Evolutionary conservation across 2,113 vertebrate genomes (phyloP), one percentile per base, ranked within the genome.

Genomic region (Cariama cristata): DNA sequence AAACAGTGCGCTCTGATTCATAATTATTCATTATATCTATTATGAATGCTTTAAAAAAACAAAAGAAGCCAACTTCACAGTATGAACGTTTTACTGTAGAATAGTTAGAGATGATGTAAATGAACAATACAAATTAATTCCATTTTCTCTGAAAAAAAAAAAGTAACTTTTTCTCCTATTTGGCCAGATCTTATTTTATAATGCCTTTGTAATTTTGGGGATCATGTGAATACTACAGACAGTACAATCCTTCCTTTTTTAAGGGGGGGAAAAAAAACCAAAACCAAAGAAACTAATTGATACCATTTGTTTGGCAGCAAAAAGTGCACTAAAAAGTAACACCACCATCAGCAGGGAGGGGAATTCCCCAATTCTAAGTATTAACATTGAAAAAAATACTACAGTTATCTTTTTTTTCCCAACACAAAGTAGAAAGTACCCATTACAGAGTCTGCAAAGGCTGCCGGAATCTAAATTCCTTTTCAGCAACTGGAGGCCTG

Each of bases 301-400:
- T 90, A 83, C 53, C 6, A 5, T 95, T 72, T 86, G 49, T 81
- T 95, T 76, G 92, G 92, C 92, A 96, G 97, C 35, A 44, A 86
- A 93, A 96, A 72, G 76, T 79, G 92, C 76, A 59, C 77, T 96
- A 94, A 35, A 91, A 92, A 60, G 72, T 93, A 92, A 30, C 38
- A 79, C 76, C 83, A 91, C 56, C 30, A 85, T 17, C 53, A 32
- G 8, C 3, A 4, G 26, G 38, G 33, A 59, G 17, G 10, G 16
- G 23, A 10, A 45, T n/a, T 67, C 7, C 10, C 21, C 14, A 18
- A 4, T 44, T 64, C 56, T 71, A 83, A 81, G n/a, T 60, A 35
- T n/a, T 30, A 63, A 35, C 45, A 69, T 2, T 19, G n/a, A 47
- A 28, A 60, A 67, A 68, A 71, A 69, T 17, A 30, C 49, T 44